A percentile compares a stretch with the other conserved stretches of the same genome.
phyloP scores from a whole-genome alignment of 2,797 vertebrate genomes.

The Garrulus glandarius region DNA sequence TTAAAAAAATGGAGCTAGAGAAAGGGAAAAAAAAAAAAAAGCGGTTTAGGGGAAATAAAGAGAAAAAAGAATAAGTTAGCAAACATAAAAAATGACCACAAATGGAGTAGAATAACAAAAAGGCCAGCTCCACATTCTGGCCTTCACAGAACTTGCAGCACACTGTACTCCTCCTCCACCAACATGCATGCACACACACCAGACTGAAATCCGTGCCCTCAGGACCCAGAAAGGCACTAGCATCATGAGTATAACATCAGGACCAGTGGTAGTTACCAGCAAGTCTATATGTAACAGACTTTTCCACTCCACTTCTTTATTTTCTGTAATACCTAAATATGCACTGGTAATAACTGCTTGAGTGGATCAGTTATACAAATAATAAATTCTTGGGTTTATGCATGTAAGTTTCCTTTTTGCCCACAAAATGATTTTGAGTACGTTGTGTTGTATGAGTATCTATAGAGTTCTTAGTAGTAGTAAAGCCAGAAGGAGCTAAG shows the following conservation, averaged over 20 bases:
- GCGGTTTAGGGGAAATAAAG: neutral
- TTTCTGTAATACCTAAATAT: neutral
- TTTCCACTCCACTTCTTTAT: neutral
- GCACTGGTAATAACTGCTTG: neutral
- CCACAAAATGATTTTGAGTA: neutral
- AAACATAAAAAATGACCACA: neutral
- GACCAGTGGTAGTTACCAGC: too few species aligned
- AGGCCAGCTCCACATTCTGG: neutral
- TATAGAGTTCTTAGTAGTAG: neutral
- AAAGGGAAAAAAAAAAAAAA: neutral
- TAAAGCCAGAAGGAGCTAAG: neutral
- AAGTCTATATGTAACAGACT: neutral
- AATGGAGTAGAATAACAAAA: neutral
- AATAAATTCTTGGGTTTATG: neutral
- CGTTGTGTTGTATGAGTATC: neutral
- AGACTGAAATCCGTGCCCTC: fast-evolving
- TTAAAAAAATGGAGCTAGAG: neutral
- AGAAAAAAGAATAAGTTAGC: neutral
- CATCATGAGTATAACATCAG: neutral
- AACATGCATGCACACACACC: neutral
- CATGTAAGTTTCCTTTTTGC: neutral
- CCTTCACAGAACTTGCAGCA: neutral
- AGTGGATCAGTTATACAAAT: neutral
- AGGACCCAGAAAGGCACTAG: neutral
- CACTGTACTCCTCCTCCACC: neutral